These are phyloP conservation scores for Tenebrosternarchus preto DNA, from an alignment of 2,113 vertebrate genomes.

Conservation along the genomic window DNA sequence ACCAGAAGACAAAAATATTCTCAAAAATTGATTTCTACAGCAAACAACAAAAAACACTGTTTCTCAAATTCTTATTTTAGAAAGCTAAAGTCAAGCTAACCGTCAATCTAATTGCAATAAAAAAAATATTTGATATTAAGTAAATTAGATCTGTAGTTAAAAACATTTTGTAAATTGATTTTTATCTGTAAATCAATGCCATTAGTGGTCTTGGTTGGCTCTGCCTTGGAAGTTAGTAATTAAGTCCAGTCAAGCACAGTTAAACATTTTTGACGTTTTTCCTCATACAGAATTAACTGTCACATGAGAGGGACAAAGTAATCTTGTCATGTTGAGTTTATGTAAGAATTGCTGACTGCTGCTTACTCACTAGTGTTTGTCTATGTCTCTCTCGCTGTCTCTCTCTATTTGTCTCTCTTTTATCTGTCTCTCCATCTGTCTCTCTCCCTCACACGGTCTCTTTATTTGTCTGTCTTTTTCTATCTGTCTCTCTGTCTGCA, in stretches of 20 bases:
- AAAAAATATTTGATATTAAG: slow-evolving; percentile 95
- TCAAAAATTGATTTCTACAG: background rate
- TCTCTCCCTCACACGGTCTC: slow-evolving; percentile 4
- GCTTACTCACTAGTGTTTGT: slow-evolving; percentile 62
- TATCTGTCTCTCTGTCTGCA: too few species aligned
- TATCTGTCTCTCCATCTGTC: slow-evolving; percentile 37
- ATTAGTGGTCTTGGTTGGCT: slow-evolving; percentile 87
- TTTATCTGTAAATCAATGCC: slow-evolving; percentile 93
- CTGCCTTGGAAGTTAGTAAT: slow-evolving; percentile 89
- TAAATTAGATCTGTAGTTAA: slow-evolving; percentile 94
- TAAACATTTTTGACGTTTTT: slow-evolving; percentile 99
- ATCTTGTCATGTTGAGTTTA: slow-evolving; percentile 92
- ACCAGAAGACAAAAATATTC: background rate
- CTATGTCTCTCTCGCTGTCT: slow-evolving; percentile 55
- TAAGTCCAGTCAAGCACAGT: slow-evolving; percentile 95
- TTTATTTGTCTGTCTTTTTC: background rate
- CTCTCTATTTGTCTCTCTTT: slow-evolving; percentile 44
- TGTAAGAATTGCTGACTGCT: slow-evolving; percentile 75
- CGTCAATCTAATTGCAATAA: slow-evolving; percentile 86
- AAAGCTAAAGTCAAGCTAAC: slow-evolving; percentile 60
- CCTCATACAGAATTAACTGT: slow-evolving; percentile 96
- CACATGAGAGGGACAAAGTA: slow-evolving; percentile 91
- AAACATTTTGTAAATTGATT: slow-evolving; percentile 91
- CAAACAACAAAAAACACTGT: background rate
- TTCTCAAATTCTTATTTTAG: slow-evolving; percentile 44